Base-by-base conservation (phyloP, 2,113 vertebrate genomes). In the Nettapus auritus region DNA sequence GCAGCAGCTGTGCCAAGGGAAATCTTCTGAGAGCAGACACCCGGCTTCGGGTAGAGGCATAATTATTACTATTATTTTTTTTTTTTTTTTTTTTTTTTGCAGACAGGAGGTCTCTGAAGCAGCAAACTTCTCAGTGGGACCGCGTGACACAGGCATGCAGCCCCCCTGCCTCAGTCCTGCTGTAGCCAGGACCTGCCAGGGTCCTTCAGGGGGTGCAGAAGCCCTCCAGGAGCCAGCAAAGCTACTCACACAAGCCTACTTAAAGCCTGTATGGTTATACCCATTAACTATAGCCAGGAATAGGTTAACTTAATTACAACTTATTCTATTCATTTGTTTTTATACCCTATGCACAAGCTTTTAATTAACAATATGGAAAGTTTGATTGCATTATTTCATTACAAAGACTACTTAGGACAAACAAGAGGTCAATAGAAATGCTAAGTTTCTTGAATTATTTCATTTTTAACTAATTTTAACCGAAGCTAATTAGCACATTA, bases 11-110 rank as follows among this genome's bases (percentile, higher is more conserved):
- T 33, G 62, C 76, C 71, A 88, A 68, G 50, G 23, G 52, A 94
- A 93, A 60, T 34, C 68, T 66, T 42, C 4, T 2, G 53, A 94
- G 53, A 40, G 36, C 63, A 53, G 82, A 64, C 4, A 77, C 6
- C 16, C 0, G 0, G n/a, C 57, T 64, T 53, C 0, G 0, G 44
- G 11, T 7, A 1, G 19, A 74, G 52, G 59, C 52, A 62, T 14
- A 82, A 55, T 48, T 48, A 48, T 21, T 48, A 53, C 60, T 68
- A 44, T 62, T 50, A 57, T n/a, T 29, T n/a, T 40, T 40, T 40
- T 40, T 68, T 50, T 62, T 50, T 62, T n/a, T 29, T n/a, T 40
- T 40, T 68, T 50, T 62, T 50, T 62, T n/a, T 29, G 31, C 17
- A 46, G 48, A 57, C 40, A 70, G 78, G 64, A 57, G 2, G 13